Percentiles rank a stretch among this genome's conserved stretches.
Evolutionary conservation across 2,797 vertebrate species (phyloP).

Genomic region (Neomorphus geoffroyi): DNA sequence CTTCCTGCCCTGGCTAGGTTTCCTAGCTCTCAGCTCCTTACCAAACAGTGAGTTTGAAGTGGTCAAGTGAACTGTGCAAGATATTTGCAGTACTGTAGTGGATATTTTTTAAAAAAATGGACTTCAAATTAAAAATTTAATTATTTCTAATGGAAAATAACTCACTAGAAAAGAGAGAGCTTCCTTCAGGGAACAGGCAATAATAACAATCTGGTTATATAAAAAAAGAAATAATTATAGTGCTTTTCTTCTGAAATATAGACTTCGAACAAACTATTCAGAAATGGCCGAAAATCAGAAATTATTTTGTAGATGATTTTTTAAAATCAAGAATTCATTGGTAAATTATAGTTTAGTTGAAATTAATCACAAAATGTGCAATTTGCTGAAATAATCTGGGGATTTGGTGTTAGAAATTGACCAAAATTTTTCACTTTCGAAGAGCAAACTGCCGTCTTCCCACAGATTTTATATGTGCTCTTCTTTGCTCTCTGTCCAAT

Average conservation of each 20-base stretch:
- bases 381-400: background rate
- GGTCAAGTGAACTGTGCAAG: background rate
- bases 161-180: background rate
- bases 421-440: background rate
- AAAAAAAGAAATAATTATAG: background rate
- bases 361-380: background rate
- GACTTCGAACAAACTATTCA: background rate
- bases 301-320: background rate
- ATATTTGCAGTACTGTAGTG: background rate
- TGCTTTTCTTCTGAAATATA: background rate
- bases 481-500: background rate
- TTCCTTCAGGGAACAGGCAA: background rate
- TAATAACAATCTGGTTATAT: background rate
- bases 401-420: background rate
- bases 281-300: background rate
- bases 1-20: background rate
- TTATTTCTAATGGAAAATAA: background rate
- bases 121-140: background rate
- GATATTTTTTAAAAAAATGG: background rate
- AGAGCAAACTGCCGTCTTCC: background rate
- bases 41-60: background rate
- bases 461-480: background rate
- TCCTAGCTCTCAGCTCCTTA: background rate
- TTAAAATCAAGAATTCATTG: background rate
- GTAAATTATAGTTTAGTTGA: background rate